Evolutionary conservation across 1,140 invertebrate species (phyloP).

Genomic region (Eufriesea mexicana): DNA sequence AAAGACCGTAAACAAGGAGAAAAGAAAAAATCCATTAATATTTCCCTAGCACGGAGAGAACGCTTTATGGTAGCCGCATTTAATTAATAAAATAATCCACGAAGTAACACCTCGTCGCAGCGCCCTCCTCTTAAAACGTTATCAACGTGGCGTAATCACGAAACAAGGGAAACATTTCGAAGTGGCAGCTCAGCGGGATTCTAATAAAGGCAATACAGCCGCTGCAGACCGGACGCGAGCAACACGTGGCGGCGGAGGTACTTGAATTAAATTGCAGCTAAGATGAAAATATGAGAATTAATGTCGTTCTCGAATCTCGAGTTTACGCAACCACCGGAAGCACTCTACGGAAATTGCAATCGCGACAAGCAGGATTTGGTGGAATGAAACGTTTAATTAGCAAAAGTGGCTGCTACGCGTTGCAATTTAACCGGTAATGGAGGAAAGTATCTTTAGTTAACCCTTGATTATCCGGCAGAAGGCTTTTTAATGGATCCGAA

Average conservation of each 20-base stretch:
- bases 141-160: background rate
- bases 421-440: slow-evolving; percentile 6
- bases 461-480: background rate
- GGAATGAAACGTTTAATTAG: slow-evolving; percentile 22
- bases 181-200: slow-evolving; percentile 23
- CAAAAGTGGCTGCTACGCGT: background rate
- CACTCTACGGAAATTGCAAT: slow-evolving; percentile 5
- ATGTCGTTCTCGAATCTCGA: slow-evolving; percentile 20
- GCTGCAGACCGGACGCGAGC: background rate
- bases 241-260: slow-evolving; percentile 18
- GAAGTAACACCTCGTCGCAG: background rate
- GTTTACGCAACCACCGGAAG: slow-evolving; percentile 2
- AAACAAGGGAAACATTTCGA: slow-evolving; percentile 26
- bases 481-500: background rate
- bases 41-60: background rate
- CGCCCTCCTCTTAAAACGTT: background rate
- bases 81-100: slow-evolving; percentile 15
- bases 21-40: background rate
- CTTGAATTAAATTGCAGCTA: slow-evolving; percentile 33
- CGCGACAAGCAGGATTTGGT: slow-evolving; percentile 1
- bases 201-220: slow-evolving; percentile 31
- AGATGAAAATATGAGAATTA: slow-evolving; percentile 41
- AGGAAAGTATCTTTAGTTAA: background rate
- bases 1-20: background rate
- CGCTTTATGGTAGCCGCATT: background rate